A percentile compares a stretch with the other conserved stretches of the same genome.
phyloP scores from a whole-genome alignment of 2,797 vertebrate species.

The Platalea minor region DNA sequence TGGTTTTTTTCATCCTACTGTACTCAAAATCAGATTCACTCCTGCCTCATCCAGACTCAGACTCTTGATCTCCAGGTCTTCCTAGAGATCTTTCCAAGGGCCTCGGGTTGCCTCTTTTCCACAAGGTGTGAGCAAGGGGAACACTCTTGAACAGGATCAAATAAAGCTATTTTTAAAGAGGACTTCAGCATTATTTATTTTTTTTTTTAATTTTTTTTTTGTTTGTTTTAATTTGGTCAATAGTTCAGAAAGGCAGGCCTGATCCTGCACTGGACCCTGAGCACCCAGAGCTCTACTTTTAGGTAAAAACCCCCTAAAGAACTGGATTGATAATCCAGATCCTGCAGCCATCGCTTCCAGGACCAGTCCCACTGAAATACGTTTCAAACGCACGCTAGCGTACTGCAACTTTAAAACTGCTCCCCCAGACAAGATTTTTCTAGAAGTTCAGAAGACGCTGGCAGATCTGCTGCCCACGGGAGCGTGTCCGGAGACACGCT shows the following conservation, averaged over 20 bases:
- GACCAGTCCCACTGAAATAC: not conserved
- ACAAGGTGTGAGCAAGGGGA: not conserved
- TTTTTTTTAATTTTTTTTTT: too few relatives aligned
- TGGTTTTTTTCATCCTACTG: not conserved
- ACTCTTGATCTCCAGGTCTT: not conserved
- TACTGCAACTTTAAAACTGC: not conserved
- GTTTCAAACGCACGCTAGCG: not conserved
- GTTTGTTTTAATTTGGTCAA: too few relatives aligned
- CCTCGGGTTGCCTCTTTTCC: not conserved
- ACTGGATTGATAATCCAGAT: not conserved
- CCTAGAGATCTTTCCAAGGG: not conserved
- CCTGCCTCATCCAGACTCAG: not conserved
- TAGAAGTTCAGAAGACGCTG: not conserved
- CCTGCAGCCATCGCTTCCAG: not conserved
- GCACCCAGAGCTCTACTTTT: not conserved
- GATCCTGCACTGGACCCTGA: not conserved
- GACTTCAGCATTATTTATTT: too few relatives aligned
- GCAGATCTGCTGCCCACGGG: not conserved
- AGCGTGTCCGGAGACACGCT: not conserved
- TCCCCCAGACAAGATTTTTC: not conserved
- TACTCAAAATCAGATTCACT: not conserved
- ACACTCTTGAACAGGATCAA: not conserved
- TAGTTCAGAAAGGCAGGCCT: not conserved
- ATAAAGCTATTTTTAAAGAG: not conserved
- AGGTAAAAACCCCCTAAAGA: not conserved